A percentile compares a stretch with the other conserved stretches of the same genome.
Conservation (phyloP, 2,797 vertebrate genomes). For the Coluber constrictor region DNA sequence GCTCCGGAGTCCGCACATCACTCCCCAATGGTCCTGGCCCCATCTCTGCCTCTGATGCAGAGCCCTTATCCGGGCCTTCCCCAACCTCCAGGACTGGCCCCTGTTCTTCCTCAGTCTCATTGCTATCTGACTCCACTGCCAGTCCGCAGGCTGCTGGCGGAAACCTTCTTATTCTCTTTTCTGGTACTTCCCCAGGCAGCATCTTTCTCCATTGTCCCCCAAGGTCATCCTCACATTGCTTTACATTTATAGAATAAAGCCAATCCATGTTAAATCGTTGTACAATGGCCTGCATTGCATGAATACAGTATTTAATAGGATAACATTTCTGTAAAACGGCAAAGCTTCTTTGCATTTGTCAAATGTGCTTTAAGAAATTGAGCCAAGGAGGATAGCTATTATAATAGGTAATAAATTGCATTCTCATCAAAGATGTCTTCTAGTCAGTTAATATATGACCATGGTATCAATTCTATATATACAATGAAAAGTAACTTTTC, state of each 20-base stretch:
- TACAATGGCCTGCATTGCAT: slow-evolving; percentile 36
- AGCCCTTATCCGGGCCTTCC: no score
- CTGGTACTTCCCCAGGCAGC: no score
- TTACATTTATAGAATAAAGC: slow-evolving; percentile 5
- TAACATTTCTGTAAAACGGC: slow-evolving; percentile 22
- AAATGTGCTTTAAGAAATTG: slow-evolving; percentile 39
- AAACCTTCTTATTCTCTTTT: no score
- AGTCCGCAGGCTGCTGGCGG: no score
- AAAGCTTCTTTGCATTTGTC: slow-evolving; percentile 52
- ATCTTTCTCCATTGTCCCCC: no score
- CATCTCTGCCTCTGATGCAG: no score
- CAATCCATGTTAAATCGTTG: slow-evolving; percentile 24
- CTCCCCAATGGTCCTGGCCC: no score
- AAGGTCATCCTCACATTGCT: no score
- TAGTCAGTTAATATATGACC: slow-evolving; percentile 55
- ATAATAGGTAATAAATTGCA: slow-evolving; percentile 43
- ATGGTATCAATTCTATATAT: slow-evolving; percentile 45
- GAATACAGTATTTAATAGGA: slow-evolving; percentile 28
- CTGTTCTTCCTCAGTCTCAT: no score
- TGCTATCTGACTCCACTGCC: no score
- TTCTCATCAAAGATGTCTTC: slow-evolving; percentile 44
- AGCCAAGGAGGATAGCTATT: slow-evolving; percentile 50
- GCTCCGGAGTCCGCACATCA: no score
- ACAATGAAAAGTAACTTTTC: slow-evolving; percentile 46
- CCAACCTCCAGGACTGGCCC: no score